Base-by-base conservation (phyloP, 2,888 invertebrate genomes). In the Apamea epomidion region DNA sequence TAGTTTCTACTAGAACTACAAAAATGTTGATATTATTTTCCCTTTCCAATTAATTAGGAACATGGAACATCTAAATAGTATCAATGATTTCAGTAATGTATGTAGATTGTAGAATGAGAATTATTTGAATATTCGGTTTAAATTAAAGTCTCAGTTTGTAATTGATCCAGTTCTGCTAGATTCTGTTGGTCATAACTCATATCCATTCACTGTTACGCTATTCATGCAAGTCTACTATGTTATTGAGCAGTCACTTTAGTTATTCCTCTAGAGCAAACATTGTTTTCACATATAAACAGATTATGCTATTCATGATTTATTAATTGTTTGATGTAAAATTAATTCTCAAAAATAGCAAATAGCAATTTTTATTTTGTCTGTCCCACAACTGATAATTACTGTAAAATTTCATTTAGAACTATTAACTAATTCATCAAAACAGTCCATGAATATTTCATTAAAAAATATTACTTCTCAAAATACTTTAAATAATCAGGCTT, bases 401-500 rank as follows among this genome's bases (percentile, higher is more conserved):
- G n/a, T 6, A 54, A 12, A 77, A 42, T 42, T 29, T 37, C 0
- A 45, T 64, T 14, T 25, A 42, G 7, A 60, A 42, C 18, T 42
- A 16, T 60, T 58, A 60, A n/a, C n/a, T n/a, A 25, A 67, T 3
- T n/a, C 6, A 16, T 8, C 8, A 54, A 58, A 70, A 48, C 32
- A 37, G 6, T 18, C 37, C 5, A 25, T 58, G 10, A 58, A 12
- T 58, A 25, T 58, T 58, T 58, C 10, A 58, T 58, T 37, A 0
- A 18, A 51, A 68, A 48, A 25, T 10, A 73, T 62, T 68, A 45
- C 32, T 54, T 69, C 32, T 7, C 1, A 2, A 51, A 74, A 37
- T 71, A n/a, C 62, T 80, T n/a, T 65, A 65, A 76, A 45, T 73
- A 54, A 51, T 25, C 54, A 42, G 16, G 37, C 62, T 21, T 67